These are phyloP conservation scores for Melipona quadrifasciata DNA, from an alignment of 1,140 invertebrate genomes.

Conservation along the genomic window DNA sequence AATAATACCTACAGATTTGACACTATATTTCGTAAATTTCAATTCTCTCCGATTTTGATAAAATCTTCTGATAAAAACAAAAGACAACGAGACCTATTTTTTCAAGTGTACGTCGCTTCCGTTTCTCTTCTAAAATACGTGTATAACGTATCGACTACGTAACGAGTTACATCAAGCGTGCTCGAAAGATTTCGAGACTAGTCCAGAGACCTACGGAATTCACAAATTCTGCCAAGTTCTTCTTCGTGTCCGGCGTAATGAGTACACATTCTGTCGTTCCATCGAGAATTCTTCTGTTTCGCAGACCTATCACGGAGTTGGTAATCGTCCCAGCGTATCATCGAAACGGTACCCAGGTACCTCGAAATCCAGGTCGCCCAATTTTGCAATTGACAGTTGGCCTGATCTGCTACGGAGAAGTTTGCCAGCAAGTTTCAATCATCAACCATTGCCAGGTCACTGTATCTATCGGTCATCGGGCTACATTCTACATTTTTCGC, in stretches of 20 bases:
- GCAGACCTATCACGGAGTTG: constrained; percentile 31
- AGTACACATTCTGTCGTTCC: constrained; percentile 9
- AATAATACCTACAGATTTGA: too few species aligned
- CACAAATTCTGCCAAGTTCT: constrained; percentile 30
- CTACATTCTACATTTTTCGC: not conserved
- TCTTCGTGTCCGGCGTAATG: not conserved
- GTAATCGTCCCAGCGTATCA: not conserved
- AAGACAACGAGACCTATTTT: not conserved
- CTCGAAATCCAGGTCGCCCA: constrained; percentile 58
- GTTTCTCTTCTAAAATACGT: not conserved
- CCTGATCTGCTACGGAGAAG: constrained; percentile 38
- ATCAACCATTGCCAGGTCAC: constrained; percentile 40
- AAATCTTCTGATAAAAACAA: too few species aligned
- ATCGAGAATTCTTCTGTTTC: constrained; percentile 2
- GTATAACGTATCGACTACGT: not conserved
- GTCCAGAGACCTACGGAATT: not conserved
- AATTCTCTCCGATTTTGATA: too few species aligned
- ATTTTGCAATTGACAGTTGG: constrained; percentile 67
- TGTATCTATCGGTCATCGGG: constrained; percentile 8
- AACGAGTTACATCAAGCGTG: not conserved
- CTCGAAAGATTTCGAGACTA: not conserved
- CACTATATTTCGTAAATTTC: too few species aligned
- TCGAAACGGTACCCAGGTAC: constrained; percentile 16
- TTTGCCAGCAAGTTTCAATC: constrained; percentile 52
- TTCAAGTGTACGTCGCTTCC: not conserved